These are phyloP conservation scores for Hemicentrotus pulcherrimus DNA, from an alignment of 35 echinoderm and acorn worm species.

Conservation along the genomic window DNA sequence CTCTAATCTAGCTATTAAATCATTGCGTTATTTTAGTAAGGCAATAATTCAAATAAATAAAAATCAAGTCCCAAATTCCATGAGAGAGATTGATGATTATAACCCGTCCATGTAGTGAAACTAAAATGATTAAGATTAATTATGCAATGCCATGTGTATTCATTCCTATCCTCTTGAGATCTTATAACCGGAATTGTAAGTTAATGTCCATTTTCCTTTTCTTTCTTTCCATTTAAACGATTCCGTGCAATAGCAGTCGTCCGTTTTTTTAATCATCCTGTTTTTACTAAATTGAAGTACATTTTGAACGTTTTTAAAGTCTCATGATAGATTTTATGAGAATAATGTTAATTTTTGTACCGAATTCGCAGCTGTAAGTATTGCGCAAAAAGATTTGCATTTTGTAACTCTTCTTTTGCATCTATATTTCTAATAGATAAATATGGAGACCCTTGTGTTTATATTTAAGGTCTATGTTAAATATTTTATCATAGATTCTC, in stretches of 20 bases:
- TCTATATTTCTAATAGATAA: neutral
- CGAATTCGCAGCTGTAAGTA: neutral
- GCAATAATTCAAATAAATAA: neutral
- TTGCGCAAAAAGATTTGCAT: neutral
- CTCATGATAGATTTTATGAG: neutral
- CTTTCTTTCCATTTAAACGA: conserved; percentile 29
- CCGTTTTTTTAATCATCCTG: neutral
- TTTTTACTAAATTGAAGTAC: conserved; percentile 5
- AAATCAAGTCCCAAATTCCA: neutral
- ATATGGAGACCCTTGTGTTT: neutral
- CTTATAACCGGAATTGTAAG: neutral
- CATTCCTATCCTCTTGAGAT: neutral
- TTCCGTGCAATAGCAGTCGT: conserved; percentile 35
- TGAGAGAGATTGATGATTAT: neutral
- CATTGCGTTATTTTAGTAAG: neutral
- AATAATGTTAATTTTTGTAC: neutral
- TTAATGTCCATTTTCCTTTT: neutral
- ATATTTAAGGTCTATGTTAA: neutral
- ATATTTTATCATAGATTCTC: neutral
- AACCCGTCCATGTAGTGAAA: neutral
- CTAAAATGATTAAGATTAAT: neutral
- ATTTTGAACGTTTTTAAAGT: neutral
- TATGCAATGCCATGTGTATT: neutral
- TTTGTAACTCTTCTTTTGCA: neutral
- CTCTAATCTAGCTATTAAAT: neutral